These are phyloP conservation scores for Elephas maximus DNA, from an alignment of 2,113 vertebrate genomes.

Conservation along the genomic window DNA sequence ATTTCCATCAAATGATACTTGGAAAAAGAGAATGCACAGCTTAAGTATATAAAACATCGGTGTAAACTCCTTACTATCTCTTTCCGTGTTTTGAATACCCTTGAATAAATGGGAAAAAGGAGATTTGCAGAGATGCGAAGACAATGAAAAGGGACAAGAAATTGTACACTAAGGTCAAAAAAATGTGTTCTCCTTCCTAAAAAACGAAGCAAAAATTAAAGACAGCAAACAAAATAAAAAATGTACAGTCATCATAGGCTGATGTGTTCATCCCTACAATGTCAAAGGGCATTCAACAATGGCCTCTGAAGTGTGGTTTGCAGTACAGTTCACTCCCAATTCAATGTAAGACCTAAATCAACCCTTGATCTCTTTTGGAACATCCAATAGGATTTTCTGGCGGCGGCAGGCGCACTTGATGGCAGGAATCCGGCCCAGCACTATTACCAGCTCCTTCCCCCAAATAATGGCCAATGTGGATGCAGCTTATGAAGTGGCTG, in stretches of 20 bases:
- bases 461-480: slow-evolving; percentile 84
- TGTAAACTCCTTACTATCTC: not conserved
- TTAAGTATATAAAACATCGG: not conserved
- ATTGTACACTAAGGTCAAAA: not conserved
- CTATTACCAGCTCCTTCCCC: slow-evolving; percentile 85
- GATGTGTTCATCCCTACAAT: not conserved
- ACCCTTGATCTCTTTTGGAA: not conserved
- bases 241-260: not conserved
- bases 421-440: slow-evolving; percentile 70
- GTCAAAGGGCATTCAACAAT: not conserved
- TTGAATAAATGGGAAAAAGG: slow-evolving; percentile 25
- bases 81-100: not conserved
- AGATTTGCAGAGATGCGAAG: not conserved
- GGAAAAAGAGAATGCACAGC: not conserved
- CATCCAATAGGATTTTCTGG: slow-evolving; percentile 84
- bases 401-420: slow-evolving; percentile 80
- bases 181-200: not conserved
- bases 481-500: slow-evolving; percentile 82
- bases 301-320: not conserved
- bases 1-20: not conserved
- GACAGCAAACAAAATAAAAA: not conserved
- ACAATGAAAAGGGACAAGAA: slow-evolving; percentile 11
- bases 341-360: not conserved
- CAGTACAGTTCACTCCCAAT: not conserved
- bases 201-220: not conserved